Evolutionary conservation across 2,797 vertebrate species (phyloP).

Genomic region (Numenius phaeopus): DNA sequence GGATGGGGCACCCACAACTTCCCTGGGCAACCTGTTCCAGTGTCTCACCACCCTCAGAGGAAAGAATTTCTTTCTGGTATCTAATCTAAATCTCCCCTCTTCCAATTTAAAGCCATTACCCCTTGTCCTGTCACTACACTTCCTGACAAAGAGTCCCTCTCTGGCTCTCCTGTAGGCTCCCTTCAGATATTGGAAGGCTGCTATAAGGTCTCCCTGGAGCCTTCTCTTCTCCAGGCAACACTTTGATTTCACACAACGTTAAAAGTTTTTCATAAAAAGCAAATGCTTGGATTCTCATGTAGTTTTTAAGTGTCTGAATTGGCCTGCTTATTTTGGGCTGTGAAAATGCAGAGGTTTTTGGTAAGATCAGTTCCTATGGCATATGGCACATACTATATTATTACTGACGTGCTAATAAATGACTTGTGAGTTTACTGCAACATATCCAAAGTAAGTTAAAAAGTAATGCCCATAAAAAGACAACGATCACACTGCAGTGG

Average conservation of each 20-base stretch:
- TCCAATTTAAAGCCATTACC: too few species aligned
- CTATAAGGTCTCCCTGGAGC: too few species aligned
- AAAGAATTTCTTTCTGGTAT: too few species aligned
- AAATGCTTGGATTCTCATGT: neutral
- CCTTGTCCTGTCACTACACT: too few species aligned
- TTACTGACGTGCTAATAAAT: neutral
- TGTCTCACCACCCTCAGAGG: too few species aligned
- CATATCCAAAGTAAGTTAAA: neutral
- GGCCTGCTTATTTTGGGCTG: neutral
- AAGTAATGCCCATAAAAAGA: neutral
- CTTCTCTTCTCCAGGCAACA: neutral
- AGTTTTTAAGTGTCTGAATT: neutral
- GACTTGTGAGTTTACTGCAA: neutral
- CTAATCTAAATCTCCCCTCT: too few species aligned
- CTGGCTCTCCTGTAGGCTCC: too few species aligned
- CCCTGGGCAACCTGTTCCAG: too few species aligned
- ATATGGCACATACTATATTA: neutral
- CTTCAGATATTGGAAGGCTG: too few species aligned
- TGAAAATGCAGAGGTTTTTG: neutral
- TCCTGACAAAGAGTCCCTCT: too few species aligned
- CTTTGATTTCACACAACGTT: neutral
- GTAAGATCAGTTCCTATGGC: neutral
- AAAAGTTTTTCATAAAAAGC: neutral
- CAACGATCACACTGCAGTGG: neutral
- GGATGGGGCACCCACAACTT: too few species aligned